Evolutionary conservation across 2,888 invertebrate species (phyloP).

Genomic region (Acrobasis suavella): DNA sequence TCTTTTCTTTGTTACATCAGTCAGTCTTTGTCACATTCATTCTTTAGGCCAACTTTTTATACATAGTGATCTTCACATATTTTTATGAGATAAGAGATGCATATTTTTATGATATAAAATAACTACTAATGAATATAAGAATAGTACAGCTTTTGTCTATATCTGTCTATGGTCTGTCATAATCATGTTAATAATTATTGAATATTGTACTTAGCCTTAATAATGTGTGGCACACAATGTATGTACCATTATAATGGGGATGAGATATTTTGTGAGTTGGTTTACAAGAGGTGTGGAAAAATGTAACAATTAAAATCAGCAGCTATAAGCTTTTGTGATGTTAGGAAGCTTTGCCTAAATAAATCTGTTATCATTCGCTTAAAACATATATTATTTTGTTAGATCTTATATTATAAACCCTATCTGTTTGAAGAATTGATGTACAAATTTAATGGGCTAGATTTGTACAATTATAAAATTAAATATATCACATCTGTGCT

Average conservation of each 20-base stretch:
- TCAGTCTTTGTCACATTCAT: too few relatives aligned
- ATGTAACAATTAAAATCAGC: conserved; percentile 34
- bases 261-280: conserved; percentile 64
- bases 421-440: neutral
- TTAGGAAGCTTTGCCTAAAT: conserved; percentile 54
- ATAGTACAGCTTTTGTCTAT: too few relatives aligned
- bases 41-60: neutral
- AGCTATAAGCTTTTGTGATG: conserved; percentile 57
- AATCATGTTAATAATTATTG: neutral
- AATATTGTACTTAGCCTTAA: neutral
- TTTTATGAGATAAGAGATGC: neutral
- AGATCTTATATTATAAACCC: conserved; percentile 22
- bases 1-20: too few relatives aligned
- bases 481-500: too few relatives aligned
- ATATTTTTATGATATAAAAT: neutral
- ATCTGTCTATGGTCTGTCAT: neutral
- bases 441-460: too few relatives aligned
- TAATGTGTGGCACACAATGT: conserved; percentile 25
- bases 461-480: too few relatives aligned
- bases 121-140: neutral
- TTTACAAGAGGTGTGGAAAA: conserved; percentile 48
- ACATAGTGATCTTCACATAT: neutral
- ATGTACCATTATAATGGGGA: conserved; percentile 28
- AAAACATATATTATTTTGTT: conserved; percentile 35
- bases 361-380: conserved; percentile 56